Conservation (phyloP, 2,888 invertebrate species). For the Hipparchia semele region DNA sequence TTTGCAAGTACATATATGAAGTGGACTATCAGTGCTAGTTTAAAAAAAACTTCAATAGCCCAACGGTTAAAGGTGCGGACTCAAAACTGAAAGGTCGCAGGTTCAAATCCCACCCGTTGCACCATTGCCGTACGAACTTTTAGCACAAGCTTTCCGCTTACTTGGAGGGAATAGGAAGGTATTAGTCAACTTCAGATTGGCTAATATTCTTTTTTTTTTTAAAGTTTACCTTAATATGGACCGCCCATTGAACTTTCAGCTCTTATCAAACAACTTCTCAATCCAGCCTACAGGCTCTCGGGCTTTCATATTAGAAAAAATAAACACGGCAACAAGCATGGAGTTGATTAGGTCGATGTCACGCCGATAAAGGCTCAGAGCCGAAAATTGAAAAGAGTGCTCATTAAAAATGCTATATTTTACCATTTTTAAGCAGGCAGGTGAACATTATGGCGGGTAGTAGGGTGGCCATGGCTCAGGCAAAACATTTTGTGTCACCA, state of each 20-base stretch:
- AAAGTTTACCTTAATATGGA: neutral
- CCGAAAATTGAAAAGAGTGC: conserved; percentile 80
- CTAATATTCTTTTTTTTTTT: no score
- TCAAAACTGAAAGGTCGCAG: no score
- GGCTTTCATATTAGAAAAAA: conserved; percentile 45
- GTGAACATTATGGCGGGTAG: conserved; percentile 66
- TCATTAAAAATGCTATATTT: conserved; percentile 82
- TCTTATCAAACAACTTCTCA: neutral
- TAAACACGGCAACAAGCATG: conserved; percentile 60
- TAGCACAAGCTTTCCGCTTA: no score
- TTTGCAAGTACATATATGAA: no score
- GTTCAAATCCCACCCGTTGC: no score
- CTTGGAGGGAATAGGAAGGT: no score
- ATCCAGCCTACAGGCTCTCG: neutral
- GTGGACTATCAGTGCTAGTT: no score
- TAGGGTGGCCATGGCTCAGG: conserved; percentile 57
- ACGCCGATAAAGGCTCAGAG: conserved; percentile 79
- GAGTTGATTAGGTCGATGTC: conserved; percentile 79
- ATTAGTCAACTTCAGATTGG: no score
- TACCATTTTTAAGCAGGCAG: conserved; percentile 77
- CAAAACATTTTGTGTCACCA: no score
- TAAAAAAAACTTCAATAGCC: no score
- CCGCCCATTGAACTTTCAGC: neutral
- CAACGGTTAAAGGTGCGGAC: no score
- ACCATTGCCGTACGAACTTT: no score